Conservation (phyloP, 2,888 invertebrate species). For the Eilema griseolum region DNA sequence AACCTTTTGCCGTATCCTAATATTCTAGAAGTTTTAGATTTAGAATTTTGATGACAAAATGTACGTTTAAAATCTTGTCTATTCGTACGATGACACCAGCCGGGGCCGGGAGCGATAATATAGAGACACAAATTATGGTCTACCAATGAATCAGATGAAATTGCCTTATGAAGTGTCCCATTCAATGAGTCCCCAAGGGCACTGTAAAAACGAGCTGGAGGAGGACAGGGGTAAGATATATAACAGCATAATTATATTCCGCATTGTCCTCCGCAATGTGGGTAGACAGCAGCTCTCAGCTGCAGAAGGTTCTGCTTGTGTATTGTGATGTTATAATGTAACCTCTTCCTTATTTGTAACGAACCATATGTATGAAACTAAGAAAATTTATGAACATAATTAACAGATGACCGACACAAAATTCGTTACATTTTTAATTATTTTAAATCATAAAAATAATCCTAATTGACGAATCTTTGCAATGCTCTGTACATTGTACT, state of each 20-base stretch:
- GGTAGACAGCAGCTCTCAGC: neutral
- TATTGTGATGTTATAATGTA: neutral
- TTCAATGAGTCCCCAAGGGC: constrained; percentile 18
- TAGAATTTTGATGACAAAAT: no score
- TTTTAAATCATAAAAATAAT: no score
- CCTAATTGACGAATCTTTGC: no score
- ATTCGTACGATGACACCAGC: neutral
- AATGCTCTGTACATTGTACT: no score
- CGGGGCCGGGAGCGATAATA: neutral
- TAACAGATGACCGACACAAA: no score
- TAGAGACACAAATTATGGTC: constrained; percentile 12
- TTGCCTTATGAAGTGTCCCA: constrained; percentile 8
- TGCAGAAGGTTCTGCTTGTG: neutral
- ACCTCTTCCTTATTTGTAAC: neutral
- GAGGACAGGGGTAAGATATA: constrained; percentile 24
- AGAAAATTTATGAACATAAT: no score
- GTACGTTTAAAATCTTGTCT: neutral
- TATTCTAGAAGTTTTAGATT: no score
- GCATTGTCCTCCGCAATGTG: neutral
- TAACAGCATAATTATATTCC: constrained; percentile 18
- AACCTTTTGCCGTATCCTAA: no score
- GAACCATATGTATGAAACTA: no score
- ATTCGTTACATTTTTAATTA: no score
- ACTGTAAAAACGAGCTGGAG: constrained; percentile 16
- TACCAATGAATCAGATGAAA: constrained; percentile 20